Base-by-base conservation (phyloP, 92 coral and sea anemone species). In the Parazoanthus darwini region DNA sequence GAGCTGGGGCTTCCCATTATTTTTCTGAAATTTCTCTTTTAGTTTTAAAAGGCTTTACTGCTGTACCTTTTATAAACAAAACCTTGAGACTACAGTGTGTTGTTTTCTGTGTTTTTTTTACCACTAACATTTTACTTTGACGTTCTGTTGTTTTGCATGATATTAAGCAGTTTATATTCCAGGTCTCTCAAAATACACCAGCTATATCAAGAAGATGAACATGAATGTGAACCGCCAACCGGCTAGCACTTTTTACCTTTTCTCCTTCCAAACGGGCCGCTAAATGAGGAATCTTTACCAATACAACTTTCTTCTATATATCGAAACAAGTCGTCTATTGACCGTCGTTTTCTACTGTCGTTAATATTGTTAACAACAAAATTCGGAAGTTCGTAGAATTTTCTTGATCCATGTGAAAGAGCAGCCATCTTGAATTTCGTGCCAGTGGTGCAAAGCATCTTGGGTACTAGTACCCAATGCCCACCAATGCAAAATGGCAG, bases 311-410 rank as follows among this genome's bases (percentile, higher is more conserved):
- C 84, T 42, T 93, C 96, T 85, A 97, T 93, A 82, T 95, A 95
- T 66, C 39, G 86, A 78, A 94, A 82, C 33, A 97, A 79, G 15
- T 91, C 90, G 43, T 83, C 85, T 46, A 37, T 84, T 23, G 81
- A 79, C 84, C 38, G 89, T 84, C 87, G 82, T 63, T 13, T 83
- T 82, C 59, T 81, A 22, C 46, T 78, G 70, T 63, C 72, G 63
- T 5, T 70, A 77, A 20, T 88, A 48, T 71, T 44, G 39, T 36
- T 54, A 68, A 74, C 91, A 86, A 44, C 71, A 18, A 84, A 88
- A 82, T 90, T 89, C 46, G 99, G 98, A 89, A 97, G 88, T 79
- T 97, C 98, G 82, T 92, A 97, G 78, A 97, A 97, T 81, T 95
- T 97, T 37, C 99, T 85, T 38, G 96, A 78, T 5, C 98, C 98